These are phyloP conservation scores for Syrista parreyssii DNA, from an alignment of 2,888 invertebrate genomes.

Conservation along the genomic window DNA sequence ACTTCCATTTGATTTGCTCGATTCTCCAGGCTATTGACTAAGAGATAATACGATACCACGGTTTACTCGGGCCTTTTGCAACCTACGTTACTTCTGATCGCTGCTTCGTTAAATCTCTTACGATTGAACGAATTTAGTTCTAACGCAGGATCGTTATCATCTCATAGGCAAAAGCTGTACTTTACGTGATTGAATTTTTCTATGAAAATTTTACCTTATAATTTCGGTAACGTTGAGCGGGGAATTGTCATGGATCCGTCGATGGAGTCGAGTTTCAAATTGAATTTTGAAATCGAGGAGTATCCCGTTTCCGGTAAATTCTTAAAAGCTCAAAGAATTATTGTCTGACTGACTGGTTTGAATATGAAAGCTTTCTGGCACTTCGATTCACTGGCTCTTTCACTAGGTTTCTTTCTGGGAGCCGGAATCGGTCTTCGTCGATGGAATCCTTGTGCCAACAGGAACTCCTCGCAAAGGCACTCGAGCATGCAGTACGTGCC, in stretches of 20 bases:
- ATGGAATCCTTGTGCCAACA: conserved; percentile 25
- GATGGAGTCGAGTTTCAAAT: not conserved
- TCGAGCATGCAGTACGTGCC: conserved; percentile 34
- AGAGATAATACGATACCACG: no score
- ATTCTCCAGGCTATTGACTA: no score
- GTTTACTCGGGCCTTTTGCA: no score
- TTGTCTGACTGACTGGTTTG: conserved; percentile 3
- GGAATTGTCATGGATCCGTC: not conserved
- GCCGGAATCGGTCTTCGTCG: not conserved
- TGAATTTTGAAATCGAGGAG: not conserved
- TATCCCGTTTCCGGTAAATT: not conserved
- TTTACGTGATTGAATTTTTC: rapidly evolving
- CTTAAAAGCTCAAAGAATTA: not conserved
- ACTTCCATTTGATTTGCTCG: not conserved
- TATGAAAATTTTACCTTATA: not conserved
- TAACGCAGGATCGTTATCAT: not conserved
- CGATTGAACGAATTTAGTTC: not conserved
- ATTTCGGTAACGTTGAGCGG: not conserved
- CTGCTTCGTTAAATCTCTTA: not conserved
- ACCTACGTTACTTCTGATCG: not conserved
- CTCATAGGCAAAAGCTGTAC: not conserved
- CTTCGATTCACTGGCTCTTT: not conserved
- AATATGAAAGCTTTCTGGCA: conserved; percentile 20
- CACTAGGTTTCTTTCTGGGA: not conserved
- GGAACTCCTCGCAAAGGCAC: conserved; percentile 25